Evolutionary conservation across 2,113 vertebrate genomes (phyloP).

Genomic region (Mesitornis unicolor): DNA sequence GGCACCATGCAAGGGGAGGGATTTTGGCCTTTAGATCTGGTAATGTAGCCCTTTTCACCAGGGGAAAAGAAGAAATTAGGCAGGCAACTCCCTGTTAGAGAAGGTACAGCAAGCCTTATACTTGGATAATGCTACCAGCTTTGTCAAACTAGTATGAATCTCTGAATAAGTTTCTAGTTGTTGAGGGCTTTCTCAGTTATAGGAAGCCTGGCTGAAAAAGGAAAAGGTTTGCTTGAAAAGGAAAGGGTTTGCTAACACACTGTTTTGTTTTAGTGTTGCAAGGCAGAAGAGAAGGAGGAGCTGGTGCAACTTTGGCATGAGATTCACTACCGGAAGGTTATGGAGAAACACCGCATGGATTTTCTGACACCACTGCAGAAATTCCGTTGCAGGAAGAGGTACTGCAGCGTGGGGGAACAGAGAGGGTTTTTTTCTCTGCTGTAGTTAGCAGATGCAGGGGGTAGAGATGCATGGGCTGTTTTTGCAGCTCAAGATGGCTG

Average conservation of each 20-base stretch:
- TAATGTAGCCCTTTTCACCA: not conserved
- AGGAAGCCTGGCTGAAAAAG: not conserved
- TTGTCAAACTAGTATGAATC: not conserved
- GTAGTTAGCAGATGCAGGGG: not conserved
- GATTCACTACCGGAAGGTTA: slow-evolving; percentile 57
- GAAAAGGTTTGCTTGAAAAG: too few relatives aligned
- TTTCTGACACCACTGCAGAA: slow-evolving; percentile 64
- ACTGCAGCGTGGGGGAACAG: fast-evolving
- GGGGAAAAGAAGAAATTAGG: not conserved
- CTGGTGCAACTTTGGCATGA: slow-evolving; percentile 71
- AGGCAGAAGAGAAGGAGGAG: slow-evolving; percentile 55
- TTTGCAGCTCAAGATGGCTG: not conserved
- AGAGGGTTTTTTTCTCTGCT: not conserved
- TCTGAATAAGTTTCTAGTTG: not conserved
- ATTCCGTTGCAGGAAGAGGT: slow-evolving; percentile 73
- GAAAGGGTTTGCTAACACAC: not conserved
- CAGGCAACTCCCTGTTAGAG: not conserved
- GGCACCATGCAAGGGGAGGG: not conserved
- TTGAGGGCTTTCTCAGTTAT: not conserved
- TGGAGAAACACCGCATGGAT: not conserved
- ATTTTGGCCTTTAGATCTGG: not conserved
- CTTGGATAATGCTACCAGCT: not conserved
- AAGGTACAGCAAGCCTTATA: not conserved
- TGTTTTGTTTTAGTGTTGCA: slow-evolving; percentile 26
- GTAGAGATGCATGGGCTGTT: not conserved